Base-by-base conservation (phyloP, 2,797 vertebrate species). In the Gymnodraco acuticeps region DNA sequence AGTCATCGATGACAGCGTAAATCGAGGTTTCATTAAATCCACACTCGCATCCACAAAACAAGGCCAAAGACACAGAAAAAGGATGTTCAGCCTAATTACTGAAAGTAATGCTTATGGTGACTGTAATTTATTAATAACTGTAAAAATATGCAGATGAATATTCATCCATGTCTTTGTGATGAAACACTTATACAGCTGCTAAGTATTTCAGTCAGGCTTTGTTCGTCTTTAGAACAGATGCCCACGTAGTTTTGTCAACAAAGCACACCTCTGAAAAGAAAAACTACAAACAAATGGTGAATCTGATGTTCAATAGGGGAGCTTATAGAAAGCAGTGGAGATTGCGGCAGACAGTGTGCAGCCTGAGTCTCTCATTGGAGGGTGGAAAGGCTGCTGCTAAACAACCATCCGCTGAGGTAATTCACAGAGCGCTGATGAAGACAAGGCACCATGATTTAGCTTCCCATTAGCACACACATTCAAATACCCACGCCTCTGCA, bases 101-200 rank as follows among this genome's bases (percentile, higher is more conserved):
- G 33, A 64, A 66, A 75, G 56, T 55, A 75, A 73, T 47, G 43
- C 38, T 55, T 46, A 65, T 65, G 67, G 70, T 67, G 56, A 72
- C 46, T 73, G 52, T 84, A 78, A 89, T 86, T 87, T 86, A 87
- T 90, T 87, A 81, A 89, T 74, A 82, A 69, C 63, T 64, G 84
- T 66, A 79, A 82, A 88, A 83, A 86, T 88, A 86, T 84, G 54
- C 77, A 85, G 70, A 76, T 87, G 67, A 87, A 88, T 81, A 80
- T 87, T 84, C 70, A 87, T 81, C 77, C 12, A 64, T 73, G 80
- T n/a, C 60, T 82, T 82, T 82, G 79, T 87, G 78, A 79, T 83
- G 85, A 78, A 87, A 86, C 53, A 75, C 45, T 48, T 54, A 73
- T 77, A 71, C 75, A 81, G 78, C 78, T 84, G 77, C 61, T 59